Evolutionary conservation across 2,797 vertebrate species (phyloP).

Genomic region (Synaphobranchus kaupii): DNA sequence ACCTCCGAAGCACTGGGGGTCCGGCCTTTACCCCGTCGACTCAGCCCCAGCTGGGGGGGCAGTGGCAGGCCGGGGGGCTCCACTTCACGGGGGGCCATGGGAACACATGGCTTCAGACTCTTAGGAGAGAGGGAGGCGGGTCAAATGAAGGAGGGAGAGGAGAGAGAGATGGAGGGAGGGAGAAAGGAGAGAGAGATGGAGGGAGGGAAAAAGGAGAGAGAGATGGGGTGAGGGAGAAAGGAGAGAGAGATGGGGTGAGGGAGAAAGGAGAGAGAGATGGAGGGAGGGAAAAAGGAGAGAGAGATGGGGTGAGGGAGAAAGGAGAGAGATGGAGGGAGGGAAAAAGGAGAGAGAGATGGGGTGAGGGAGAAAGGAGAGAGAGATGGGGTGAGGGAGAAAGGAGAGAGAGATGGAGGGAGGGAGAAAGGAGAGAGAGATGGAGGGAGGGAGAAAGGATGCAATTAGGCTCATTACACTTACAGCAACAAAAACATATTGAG

Average conservation of each 20-base stretch:
- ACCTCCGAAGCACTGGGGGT: conserved; percentile 72
- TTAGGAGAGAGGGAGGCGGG: conserved; percentile 1
- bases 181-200: background rate
- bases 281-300: background rate
- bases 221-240: background rate
- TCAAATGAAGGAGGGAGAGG: background rate
- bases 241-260: no score
- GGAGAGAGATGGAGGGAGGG: background rate
- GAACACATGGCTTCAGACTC: conserved; percentile 41
- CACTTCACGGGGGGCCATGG: conserved; percentile 32
- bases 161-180: background rate
- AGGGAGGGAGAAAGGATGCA: background rate
- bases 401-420: background rate
- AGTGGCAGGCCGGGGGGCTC: conserved; percentile 38
- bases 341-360: background rate
- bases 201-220: background rate
- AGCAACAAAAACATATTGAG: background rate
- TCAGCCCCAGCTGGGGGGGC: conserved; percentile 54
- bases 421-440: background rate
- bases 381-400: background rate
- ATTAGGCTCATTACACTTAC: background rate
- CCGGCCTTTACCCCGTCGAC: conserved; percentile 61
- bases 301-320: background rate
- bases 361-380: no score
- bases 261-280: background rate